Base-by-base conservation (phyloP, 2,797 vertebrate species). In the Sebastes diaconus region DNA sequence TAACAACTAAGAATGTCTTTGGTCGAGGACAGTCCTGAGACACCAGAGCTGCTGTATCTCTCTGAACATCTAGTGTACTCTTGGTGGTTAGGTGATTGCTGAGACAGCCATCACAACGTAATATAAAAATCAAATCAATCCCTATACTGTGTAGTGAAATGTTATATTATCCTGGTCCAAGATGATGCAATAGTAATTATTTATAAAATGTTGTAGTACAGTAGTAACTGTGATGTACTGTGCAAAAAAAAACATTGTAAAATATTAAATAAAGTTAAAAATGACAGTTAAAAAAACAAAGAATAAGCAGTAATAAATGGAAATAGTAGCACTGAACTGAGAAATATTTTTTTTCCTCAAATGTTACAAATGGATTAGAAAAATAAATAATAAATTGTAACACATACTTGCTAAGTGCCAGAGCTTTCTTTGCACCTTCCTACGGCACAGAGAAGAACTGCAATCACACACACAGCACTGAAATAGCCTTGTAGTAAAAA, bases 111-210 rank as follows among this genome's bases (percentile, higher is more conserved):
- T 68, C 6, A 58, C 22, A 58, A 14, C 1, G 27, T 27, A 4
- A 0, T 4, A 60, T n/a, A 1, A 24, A 59, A 29, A 42, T 42
- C 39, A 42, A 42, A 16, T 42, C 39, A 42, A 46, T 46, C 42
- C 42, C 42, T 46, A 46, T 46, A 16, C 42, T 46, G 0, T 46
- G 42, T 46, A 46, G 42, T 2, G 39, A 42, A 42, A 42, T 16
- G 0, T 0, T 42, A 42, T 42, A 16, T 42, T 0, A 0, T 42
- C 39, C 39, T 46, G 42, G 42, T 46, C 42, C 42, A 46, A 46
- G 42, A 18, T 46, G 42, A 18, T 46, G 42, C 42, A 46, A 46
- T 46, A 46, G 42, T 46, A 46, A 46, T 46, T 18, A 46, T 46
- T 46, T 46, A 46, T 0, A 42, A 42, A 6, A 42, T 42, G 42